phyloP scores from a whole-genome alignment of 2,888 invertebrate species.

The Germaria angustata region DNA sequence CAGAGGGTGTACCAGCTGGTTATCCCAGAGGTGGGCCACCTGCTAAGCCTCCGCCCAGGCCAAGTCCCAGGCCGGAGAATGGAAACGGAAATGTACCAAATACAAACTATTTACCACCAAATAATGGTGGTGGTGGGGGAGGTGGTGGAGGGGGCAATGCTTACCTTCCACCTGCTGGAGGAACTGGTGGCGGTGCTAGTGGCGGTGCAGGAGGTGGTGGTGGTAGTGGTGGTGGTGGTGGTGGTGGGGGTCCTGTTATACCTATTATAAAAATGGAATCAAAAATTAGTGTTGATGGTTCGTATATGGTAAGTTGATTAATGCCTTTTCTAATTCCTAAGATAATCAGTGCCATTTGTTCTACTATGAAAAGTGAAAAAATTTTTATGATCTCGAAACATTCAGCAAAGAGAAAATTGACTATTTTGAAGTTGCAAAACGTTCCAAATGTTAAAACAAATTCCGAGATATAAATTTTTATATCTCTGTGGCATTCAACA shows the following conservation, averaged over 20 bases:
- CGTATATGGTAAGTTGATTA: slow-evolving; percentile 74
- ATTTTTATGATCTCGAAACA: too few relatives aligned
- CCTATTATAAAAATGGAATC: slow-evolving; percentile 78
- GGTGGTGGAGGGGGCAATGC: slow-evolving; percentile 65
- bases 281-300: slow-evolving; percentile 77
- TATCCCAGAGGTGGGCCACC: slow-evolving; percentile 70
- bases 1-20: slow-evolving; percentile 70
- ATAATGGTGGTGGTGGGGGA: slow-evolving; percentile 31
- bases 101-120: slow-evolving; percentile 44
- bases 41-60: slow-evolving; percentile 54
- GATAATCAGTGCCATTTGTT: too few relatives aligned
- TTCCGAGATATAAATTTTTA: too few relatives aligned
- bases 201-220: slow-evolving; percentile 56
- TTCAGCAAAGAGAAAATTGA: too few relatives aligned
- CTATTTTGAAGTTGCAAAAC: too few relatives aligned
- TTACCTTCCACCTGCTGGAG: slow-evolving; percentile 70
- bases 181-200: slow-evolving; percentile 50
- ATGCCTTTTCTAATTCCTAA: too few relatives aligned
- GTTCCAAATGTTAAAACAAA: too few relatives aligned
- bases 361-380: too few relatives aligned
- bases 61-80: slow-evolving; percentile 46
- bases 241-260: slow-evolving; percentile 73
- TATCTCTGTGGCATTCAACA: too few relatives aligned
- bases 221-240: slow-evolving; percentile 64
- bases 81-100: not conserved